These are phyloP conservation scores for Limenitis camilla DNA, from an alignment of 2,888 invertebrate genomes.

Conservation along the genomic window DNA sequence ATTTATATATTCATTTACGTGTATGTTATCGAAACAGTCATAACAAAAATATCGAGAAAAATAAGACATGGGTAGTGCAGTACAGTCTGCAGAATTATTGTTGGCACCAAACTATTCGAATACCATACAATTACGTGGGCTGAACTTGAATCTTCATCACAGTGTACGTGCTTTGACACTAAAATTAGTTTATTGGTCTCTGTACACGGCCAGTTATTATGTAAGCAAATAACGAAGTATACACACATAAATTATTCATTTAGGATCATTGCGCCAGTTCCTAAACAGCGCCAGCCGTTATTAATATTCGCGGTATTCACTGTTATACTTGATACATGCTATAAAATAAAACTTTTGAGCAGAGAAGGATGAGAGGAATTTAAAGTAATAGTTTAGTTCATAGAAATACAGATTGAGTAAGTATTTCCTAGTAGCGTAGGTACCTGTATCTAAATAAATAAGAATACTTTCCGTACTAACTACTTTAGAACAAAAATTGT, in stretches of 20 bases:
- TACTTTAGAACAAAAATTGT: too few relatives aligned
- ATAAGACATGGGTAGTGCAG: constrained; percentile 40
- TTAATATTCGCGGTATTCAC: constrained; percentile 4
- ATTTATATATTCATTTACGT: too few relatives aligned
- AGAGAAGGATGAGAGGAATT: too few relatives aligned
- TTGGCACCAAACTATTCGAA: constrained; percentile 38
- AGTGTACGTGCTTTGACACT: constrained; percentile 57
- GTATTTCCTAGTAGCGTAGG: too few relatives aligned
- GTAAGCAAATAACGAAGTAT: constrained; percentile 59
- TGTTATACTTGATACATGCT: constrained; percentile 1
- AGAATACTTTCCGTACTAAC: too few relatives aligned
- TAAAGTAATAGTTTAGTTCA: too few relatives aligned
- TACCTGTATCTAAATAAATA: too few relatives aligned
- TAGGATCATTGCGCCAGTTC: constrained; percentile 49
- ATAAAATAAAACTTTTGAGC: too few relatives aligned
- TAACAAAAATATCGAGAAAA: constrained; percentile 13
- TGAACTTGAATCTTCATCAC: constrained; percentile 42
- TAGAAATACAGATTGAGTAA: too few relatives aligned
- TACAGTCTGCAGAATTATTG: constrained; percentile 28
- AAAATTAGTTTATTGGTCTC: constrained; percentile 57
- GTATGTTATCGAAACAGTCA: constrained; percentile 13
- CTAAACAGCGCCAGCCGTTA: constrained; percentile 3
- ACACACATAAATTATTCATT: constrained; percentile 58
- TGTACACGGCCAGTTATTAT: constrained; percentile 42
- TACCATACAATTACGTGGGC: constrained; percentile 53